Evolutionary conservation across 2,113 vertebrate genomes (phyloP).

Genomic region (Lepisosteus osseus): DNA sequence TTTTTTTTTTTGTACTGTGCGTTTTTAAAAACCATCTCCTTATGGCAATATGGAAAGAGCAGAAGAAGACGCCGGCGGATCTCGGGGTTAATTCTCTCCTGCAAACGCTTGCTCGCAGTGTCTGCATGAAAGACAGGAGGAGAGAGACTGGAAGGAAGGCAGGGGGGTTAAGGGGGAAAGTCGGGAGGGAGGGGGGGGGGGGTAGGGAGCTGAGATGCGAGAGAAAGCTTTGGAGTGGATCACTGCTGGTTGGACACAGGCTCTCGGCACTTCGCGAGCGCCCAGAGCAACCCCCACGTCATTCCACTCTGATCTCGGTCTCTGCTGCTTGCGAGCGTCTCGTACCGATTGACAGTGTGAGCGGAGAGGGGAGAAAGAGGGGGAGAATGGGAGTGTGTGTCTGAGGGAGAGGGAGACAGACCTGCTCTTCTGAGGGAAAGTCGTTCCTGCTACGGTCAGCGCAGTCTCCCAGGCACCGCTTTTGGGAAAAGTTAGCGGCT

Average conservation of each 20-base stretch:
- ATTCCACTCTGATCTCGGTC: constrained; percentile 59
- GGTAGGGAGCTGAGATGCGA: constrained; percentile 31
- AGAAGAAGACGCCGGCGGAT: neutral
- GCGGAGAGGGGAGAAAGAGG: neutral
- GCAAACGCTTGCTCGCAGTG: neutral
- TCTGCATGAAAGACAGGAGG: constrained; percentile 1
- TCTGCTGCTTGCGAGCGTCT: constrained; percentile 42
- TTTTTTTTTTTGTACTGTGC: neutral
- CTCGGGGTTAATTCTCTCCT: neutral
- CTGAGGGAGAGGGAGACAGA: constrained; percentile 43
- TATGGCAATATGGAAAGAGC: no score
- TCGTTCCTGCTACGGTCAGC: constrained; percentile 35
- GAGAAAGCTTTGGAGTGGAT: constrained; percentile 46
- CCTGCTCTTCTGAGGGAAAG: constrained; percentile 54
- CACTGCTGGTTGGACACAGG: constrained; percentile 53
- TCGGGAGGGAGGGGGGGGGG: neutral
- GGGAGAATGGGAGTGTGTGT: neutral
- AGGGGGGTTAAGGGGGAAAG: neutral
- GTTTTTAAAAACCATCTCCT: neutral
- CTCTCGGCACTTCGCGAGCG: constrained; percentile 51
- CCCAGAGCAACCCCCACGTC: constrained; percentile 49
- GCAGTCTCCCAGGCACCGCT: constrained; percentile 34
- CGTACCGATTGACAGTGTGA: constrained; percentile 28
- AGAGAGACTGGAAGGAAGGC: neutral
- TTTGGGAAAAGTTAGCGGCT: constrained; percentile 31